These are phyloP conservation scores for Siderastrea radians DNA, from an alignment of 92 coral and sea anemone species.

Conservation along the genomic window DNA sequence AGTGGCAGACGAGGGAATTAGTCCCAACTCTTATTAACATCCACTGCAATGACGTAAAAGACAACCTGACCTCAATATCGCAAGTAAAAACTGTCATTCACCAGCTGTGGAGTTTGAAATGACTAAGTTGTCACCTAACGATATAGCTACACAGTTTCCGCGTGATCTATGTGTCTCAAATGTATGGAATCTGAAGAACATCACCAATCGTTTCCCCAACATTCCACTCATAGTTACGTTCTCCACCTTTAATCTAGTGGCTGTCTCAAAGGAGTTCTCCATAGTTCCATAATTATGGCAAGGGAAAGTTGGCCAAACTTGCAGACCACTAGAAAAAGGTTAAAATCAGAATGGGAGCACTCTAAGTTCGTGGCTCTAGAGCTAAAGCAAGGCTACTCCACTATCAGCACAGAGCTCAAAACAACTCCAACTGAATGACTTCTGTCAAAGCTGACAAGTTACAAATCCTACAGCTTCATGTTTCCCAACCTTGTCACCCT, in stretches of 20 bases:
- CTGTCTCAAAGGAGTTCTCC: slow-evolving; percentile 37
- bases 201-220: slow-evolving; percentile 41
- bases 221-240: slow-evolving; percentile 42
- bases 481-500: slow-evolving; percentile 28
- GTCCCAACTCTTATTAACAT: slow-evolving; percentile 8
- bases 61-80: background rate
- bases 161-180: slow-evolving; percentile 28
- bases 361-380: slow-evolving; percentile 48
- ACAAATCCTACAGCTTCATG: slow-evolving; percentile 50
- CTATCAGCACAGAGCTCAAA: slow-evolving; percentile 33
- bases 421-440: slow-evolving; percentile 42
- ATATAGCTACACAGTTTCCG: slow-evolving; percentile 48
- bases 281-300: slow-evolving; percentile 35
- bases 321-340: slow-evolving; percentile 38
- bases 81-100: slow-evolving; percentile 20
- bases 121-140: slow-evolving; percentile 37
- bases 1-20: background rate
- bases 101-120: slow-evolving; percentile 33
- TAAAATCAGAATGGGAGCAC: slow-evolving; percentile 49
- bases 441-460: slow-evolving; percentile 20
- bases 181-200: slow-evolving; percentile 38
- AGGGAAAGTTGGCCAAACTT: slow-evolving; percentile 44
- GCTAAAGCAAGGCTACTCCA: slow-evolving; percentile 35
- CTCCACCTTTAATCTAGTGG: slow-evolving; percentile 46
- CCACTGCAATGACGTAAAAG: slow-evolving; percentile 41